Conservation (phyloP, 2,113 vertebrate genomes). For the Reinhardtius hippoglossoides region DNA sequence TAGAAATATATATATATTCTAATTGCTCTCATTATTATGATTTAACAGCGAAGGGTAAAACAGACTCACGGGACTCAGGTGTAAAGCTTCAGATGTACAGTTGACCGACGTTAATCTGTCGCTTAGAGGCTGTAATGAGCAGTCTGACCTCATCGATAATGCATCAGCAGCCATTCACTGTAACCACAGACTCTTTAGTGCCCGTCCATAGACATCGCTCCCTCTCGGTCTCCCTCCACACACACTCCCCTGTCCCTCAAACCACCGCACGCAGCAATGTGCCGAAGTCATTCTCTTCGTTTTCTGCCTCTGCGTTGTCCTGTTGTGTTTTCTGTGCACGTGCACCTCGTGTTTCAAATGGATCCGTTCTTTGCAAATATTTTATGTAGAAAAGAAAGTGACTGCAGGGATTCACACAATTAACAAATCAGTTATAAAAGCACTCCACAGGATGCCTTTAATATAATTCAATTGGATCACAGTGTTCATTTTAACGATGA, state of each 20-base stretch:
- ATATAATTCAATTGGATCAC: too few relatives aligned
- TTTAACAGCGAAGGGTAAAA: neutral
- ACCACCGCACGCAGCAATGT: neutral
- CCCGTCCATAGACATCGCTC: constrained; percentile 24
- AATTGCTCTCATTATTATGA: neutral
- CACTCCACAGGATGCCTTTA: too few relatives aligned
- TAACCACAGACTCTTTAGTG: constrained; percentile 50
- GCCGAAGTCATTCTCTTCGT: too few relatives aligned
- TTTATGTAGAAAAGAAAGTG: too few relatives aligned
- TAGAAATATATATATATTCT: neutral
- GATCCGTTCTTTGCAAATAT: too few relatives aligned
- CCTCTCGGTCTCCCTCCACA: neutral
- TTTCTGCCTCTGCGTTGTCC: too few relatives aligned
- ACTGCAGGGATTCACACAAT: too few relatives aligned
- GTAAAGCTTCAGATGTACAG: constrained; percentile 39
- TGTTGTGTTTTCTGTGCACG: too few relatives aligned
- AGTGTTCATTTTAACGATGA: too few relatives aligned
- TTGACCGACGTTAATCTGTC: constrained; percentile 24
- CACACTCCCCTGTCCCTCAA: neutral
- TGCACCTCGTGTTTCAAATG: neutral
- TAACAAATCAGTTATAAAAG: too few relatives aligned
- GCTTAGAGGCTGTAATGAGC: constrained; percentile 56
- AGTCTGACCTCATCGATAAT: constrained; percentile 66
- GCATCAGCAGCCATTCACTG: constrained; percentile 57
- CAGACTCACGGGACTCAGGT: neutral